Evolutionary conservation across 1,140 invertebrate genomes (phyloP).

Genomic region (Drosophila gunungcola): DNA sequence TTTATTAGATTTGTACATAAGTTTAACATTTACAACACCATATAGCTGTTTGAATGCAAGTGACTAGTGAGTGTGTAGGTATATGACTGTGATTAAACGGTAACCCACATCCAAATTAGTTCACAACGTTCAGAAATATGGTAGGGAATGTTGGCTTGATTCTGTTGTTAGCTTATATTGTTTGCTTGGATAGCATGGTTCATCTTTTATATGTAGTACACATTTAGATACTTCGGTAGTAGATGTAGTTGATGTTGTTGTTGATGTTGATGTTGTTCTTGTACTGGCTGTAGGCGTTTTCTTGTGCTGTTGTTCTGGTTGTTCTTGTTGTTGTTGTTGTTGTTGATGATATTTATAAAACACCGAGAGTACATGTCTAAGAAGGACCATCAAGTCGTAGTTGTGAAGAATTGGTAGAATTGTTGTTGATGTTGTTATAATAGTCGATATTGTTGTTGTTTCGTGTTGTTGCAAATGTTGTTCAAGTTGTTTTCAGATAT

Average conservation of each 20-base stretch:
- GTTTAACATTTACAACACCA: slow-evolving; percentile 73
- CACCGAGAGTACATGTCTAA: slow-evolving; percentile 79
- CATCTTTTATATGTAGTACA: slow-evolving; percentile 54
- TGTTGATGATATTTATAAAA: slow-evolving; percentile 67
- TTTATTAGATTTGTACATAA: slow-evolving; percentile 54
- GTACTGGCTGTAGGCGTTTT: slow-evolving; percentile 68
- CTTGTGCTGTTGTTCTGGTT: slow-evolving; percentile 69
- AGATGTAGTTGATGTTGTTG: slow-evolving; percentile 57
- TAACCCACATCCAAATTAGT: slow-evolving; percentile 49
- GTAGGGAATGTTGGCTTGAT: slow-evolving; percentile 31
- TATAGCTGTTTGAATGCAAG: slow-evolving; percentile 61
- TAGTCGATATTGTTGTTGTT: slow-evolving; percentile 60
- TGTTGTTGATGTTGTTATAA: slow-evolving; percentile 59
- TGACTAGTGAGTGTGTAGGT: slow-evolving; percentile 29
- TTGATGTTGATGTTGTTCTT: slow-evolving; percentile 63
- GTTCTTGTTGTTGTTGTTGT: slow-evolving; percentile 52
- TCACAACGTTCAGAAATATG: slow-evolving; percentile 65
- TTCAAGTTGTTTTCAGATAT: slow-evolving; percentile 58
- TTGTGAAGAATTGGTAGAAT: slow-evolving; percentile 60
- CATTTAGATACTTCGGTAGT: slow-evolving; percentile 50
- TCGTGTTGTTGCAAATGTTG: slow-evolving; percentile 67
- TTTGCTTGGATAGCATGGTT: slow-evolving; percentile 20
- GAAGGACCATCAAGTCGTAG: slow-evolving; percentile 72
- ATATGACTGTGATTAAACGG: slow-evolving; percentile 9
- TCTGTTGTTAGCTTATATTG: slow-evolving; percentile 42